Evolutionary conservation across 35 echinoderm and acorn worm species (phyloP), one percentile per base, ranked within the genome.

Genomic region (Stichopus chloronotus): DNA sequence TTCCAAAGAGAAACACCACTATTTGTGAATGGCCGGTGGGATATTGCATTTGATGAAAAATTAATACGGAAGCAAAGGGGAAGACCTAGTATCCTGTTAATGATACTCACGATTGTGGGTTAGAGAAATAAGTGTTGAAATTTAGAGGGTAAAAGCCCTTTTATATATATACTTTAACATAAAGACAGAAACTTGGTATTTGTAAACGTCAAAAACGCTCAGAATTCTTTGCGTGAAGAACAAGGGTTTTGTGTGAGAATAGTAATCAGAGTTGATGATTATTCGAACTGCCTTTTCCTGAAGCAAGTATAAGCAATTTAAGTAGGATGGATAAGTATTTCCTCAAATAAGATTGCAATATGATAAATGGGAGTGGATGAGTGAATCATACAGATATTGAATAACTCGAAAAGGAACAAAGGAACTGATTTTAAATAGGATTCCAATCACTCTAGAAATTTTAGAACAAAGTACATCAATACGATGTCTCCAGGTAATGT

Each of bases 391-490:
- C 63, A 71, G 30, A 43, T 43, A 4, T 13, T 13, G n/a, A 43
- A 43, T 71, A 71, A 71, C n/a, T 1, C 4, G n/a, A 71, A 4
- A 71, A 71, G n/a, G 76, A 22, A 79, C 30, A 21, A 79, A 79
- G 21, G 5, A 79, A 21, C 76, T 79, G 76, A 79, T 22, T 23
- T 79, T 79, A 79, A 19, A 79, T 21, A 79, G 10, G 13, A 79
- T 21, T 19, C 76, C 10, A 79, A 22, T 79, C 20, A 79, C 76
- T 79, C 1, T 79, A 6, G 19, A 79, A 24, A 71, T 71, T 71
- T 71, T 71, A n/a, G n/a, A 71, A 71, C 63, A 71, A 71, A 71
- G 63, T 71, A 71, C 63, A 71, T 4, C 63, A 71, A 71, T 71
- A n/a, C 4, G 63, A 11, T 71, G 63, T 71, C n/a, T 71, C 2